A percentile compares a stretch with the other conserved stretches of the same genome.
Conservation (phyloP, 2,797 vertebrate species). For the Buphagus erythrorhynchus region DNA sequence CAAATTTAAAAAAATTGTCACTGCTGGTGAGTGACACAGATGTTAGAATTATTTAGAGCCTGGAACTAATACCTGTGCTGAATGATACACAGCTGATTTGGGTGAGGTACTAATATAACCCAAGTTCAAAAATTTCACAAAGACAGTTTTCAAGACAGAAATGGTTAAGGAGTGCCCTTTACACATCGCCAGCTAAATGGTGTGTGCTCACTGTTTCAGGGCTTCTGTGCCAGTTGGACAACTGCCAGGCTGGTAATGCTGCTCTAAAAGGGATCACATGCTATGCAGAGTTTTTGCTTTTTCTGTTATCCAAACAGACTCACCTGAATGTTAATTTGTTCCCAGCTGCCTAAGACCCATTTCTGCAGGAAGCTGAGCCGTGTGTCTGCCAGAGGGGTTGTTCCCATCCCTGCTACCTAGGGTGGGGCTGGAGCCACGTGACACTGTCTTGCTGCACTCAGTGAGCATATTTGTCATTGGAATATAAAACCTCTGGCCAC, state of each 20-base stretch:
- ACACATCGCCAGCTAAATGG: constrained; percentile 31
- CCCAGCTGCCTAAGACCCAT: neutral
- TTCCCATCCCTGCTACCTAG: rapidly evolving
- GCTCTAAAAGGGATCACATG: constrained; percentile 5
- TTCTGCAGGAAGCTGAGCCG: neutral
- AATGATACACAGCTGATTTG: neutral
- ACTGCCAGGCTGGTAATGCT: constrained; percentile 27
- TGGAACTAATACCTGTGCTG: neutral
- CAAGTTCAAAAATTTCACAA: neutral
- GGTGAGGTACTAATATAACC: neutral
- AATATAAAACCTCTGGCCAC: neutral
- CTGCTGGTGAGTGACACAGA: neutral
- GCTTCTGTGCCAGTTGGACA: constrained; percentile 34
- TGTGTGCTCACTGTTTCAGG: neutral
- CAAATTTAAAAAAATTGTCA: neutral
- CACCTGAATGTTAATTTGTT: constrained; percentile 31
- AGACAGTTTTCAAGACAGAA: constrained; percentile 11
- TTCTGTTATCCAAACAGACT: constrained; percentile 30
- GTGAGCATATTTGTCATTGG: neutral
- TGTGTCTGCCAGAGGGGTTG: rapidly evolving
- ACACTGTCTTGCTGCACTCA: rapidly evolving
- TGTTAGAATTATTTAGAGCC: neutral
- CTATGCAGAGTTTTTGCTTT: neutral
- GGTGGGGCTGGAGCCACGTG: neutral
- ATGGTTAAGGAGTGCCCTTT: constrained; percentile 27